Evolutionary conservation across 2,797 vertebrate species (phyloP).

Genomic region (Peromyscus eremicus): DNA sequence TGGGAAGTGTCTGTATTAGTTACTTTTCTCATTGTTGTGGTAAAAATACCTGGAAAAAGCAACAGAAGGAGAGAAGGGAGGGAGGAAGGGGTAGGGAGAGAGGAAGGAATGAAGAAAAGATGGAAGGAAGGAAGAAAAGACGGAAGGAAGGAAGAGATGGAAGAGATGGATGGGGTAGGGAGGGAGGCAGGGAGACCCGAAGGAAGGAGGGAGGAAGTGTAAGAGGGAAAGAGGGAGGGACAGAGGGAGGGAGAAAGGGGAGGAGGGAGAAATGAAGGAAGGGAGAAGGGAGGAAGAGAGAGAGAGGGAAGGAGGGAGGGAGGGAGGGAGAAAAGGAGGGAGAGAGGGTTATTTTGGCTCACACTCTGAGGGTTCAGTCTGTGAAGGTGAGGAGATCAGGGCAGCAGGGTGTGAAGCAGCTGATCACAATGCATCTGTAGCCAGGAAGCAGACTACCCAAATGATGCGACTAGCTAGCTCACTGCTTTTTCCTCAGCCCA

Average conservation of each 20-base stretch:
- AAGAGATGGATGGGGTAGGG: no score
- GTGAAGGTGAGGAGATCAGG: no score
- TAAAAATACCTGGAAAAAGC: background rate
- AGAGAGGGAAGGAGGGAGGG: no score
- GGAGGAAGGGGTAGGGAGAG: fast-evolving
- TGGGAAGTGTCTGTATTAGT: background rate
- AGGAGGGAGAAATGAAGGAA: background rate
- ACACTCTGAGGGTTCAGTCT: background rate
- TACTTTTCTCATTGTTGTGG: background rate
- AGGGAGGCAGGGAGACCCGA: background rate
- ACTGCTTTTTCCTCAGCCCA: background rate
- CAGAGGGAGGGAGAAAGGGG: fast-evolving
- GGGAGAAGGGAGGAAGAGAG: fast-evolving
- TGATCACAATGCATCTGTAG: background rate
- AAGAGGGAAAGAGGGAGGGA: fast-evolving
- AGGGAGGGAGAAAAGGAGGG: no score
- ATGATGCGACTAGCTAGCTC: background rate
- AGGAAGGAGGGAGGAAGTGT: no score
- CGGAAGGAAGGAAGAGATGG: background rate
- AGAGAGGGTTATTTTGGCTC: background rate
- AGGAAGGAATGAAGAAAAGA: background rate
- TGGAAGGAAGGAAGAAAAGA: background rate
- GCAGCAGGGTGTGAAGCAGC: background rate
- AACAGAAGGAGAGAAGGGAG: background rate
- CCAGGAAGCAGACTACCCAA: background rate